These are phyloP conservation scores for Abrostola tripartita DNA, from an alignment of 2,888 invertebrate species.

Conservation along the genomic window DNA sequence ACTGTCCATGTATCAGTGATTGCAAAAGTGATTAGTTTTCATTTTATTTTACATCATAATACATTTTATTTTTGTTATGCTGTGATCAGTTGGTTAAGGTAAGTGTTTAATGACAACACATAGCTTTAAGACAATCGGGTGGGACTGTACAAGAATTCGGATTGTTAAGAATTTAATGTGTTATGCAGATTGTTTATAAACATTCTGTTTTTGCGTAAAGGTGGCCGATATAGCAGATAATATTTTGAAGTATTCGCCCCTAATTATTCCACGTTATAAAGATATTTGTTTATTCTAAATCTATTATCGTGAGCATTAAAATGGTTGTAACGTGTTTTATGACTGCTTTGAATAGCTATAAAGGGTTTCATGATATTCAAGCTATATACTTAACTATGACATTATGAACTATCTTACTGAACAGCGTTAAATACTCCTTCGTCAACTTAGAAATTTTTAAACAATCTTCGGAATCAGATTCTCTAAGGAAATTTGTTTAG, in stretches of 20 bases:
- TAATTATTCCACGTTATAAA: too few species aligned
- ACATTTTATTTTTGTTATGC: slow-evolving; percentile 47
- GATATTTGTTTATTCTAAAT: neutral
- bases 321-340: slow-evolving; percentile 1
- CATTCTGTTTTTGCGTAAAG: too few species aligned
- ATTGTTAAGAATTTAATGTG: slow-evolving; percentile 1
- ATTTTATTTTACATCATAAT: slow-evolving; percentile 34
- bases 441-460: too few species aligned
- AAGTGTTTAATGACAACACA: slow-evolving; percentile 14
- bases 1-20: slow-evolving; percentile 39
- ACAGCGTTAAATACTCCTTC: too few species aligned
- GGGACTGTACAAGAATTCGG: neutral
- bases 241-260: too few species aligned
- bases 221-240: too few species aligned
- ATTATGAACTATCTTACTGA: too few species aligned
- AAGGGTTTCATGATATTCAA: neutral
- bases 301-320: neutral
- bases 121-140: neutral
- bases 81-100: slow-evolving; percentile 45
- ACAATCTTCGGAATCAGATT: too few species aligned
- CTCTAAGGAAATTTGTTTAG: too few species aligned
- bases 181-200: neutral
- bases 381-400: too few species aligned
- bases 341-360: neutral
- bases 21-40: slow-evolving; percentile 34